These are phyloP conservation scores for Leptinotarsa tumamoca DNA, from an alignment of 2,888 invertebrate genomes.

Conservation along the genomic window DNA sequence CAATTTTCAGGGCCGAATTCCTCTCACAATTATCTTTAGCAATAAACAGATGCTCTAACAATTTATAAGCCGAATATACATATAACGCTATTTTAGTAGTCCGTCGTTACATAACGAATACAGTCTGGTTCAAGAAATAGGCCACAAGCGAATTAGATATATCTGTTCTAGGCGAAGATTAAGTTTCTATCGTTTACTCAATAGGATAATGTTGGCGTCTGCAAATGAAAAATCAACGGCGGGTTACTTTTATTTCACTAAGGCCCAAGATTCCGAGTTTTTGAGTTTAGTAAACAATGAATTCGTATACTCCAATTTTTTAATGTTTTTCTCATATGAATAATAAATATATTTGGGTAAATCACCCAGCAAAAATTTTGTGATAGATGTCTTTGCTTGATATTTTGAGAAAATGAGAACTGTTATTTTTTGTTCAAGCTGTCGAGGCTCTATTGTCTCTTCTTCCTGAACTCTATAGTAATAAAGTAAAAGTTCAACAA, in stretches of 20 bases:
- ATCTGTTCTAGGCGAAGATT: conserved; percentile 23
- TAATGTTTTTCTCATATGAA: too few species aligned
- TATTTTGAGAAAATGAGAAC: too few species aligned
- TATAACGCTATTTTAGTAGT: conserved; percentile 41
- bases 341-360: too few species aligned
- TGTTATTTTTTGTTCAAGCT: too few species aligned
- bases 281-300: too few species aligned
- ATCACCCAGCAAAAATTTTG: too few species aligned
- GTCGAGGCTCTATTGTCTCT: too few species aligned
- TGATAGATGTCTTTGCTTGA: too few species aligned
- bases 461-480: too few species aligned
- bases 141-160: conserved; percentile 29
- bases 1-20: conserved; percentile 55
- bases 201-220: background rate
- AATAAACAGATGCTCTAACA: conserved; percentile 54
- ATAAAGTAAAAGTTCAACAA: too few species aligned
- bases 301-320: too few species aligned
- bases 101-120: conserved; percentile 37
- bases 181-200: background rate
- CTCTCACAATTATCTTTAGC: conserved; percentile 52
- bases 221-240: background rate
- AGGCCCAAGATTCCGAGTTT: background rate
- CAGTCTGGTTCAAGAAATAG: conserved; percentile 32
- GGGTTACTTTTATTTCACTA: background rate
- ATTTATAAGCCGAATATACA: conserved; percentile 44